Evolutionary conservation across 2,113 vertebrate species (phyloP), one percentile per base, ranked within the genome.

Genomic region (Microcebus tavaratra): DNA sequence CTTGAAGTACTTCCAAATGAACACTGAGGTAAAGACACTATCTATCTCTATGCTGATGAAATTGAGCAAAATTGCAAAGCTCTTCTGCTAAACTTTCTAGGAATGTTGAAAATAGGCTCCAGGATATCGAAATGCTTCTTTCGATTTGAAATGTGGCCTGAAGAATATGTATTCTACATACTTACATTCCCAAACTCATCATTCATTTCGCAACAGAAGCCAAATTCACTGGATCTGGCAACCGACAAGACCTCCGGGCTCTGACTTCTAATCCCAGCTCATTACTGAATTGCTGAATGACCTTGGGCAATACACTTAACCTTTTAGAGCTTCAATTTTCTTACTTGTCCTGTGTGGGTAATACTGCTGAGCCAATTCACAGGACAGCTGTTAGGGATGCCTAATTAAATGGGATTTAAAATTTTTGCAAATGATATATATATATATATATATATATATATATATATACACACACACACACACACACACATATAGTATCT

Each of bases 361-460:
- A 96, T 86, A 93, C 23, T 39, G 57, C 68, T 18, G 25, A 68
- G n/a, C 36, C 79, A 96, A 97, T 78, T 67, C 92, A 95, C 91
- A 95, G 65, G 68, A 87, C 23, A 94, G 95, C 87, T 95, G 90
- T 89, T 95, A 95, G 59, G 73, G 73, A 97, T 90, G 79, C 61
- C 90, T 97, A 96, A 96, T 90, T 97, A 93, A 97, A 45, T 88
- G 48, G 59, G 34, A 97, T 84, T 90, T 87, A 96, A 93, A 96
- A 53, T 65, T 70, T 83, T 79, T 91, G 17, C 29, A 93, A 95
- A 72, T 36, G 29, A 55, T 14, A 42, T 34, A 42, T 39, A 36
- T 92, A 45, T 8, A 48, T 31, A 55, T 23, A 42, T 34, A 39
- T 39, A 36, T 45, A 68, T 87, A 63, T 92, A 57, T 7, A 48